These are phyloP conservation scores for Polypedilum vanderplanki DNA, from an alignment of 1,140 invertebrate species.

Conservation along the genomic window DNA sequence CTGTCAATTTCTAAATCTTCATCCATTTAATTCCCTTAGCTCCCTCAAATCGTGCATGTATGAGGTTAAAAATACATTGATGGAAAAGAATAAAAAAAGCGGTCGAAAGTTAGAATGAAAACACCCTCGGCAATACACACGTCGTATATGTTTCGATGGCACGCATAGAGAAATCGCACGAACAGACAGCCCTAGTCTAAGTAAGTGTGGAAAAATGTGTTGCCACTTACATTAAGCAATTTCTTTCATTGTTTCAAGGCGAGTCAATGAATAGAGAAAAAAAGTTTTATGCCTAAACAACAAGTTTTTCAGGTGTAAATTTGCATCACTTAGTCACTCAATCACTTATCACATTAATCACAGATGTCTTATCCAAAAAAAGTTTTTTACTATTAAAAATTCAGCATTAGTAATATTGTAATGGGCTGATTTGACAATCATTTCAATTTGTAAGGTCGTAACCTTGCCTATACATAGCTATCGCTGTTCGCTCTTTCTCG, in stretches of 20 bases:
- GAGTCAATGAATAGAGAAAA: not conserved
- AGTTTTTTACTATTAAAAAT: too few species aligned
- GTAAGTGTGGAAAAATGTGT: slow-evolving; percentile 11
- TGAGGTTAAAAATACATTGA: too few species aligned
- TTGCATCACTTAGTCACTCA: not conserved
- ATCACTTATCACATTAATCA: not conserved
- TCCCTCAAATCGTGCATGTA: too few species aligned
- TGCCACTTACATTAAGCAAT: not conserved
- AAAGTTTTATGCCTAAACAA: not conserved
- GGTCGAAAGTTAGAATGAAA: too few species aligned
- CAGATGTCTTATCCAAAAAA: too few species aligned
- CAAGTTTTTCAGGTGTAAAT: not conserved
- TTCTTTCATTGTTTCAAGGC: not conserved
- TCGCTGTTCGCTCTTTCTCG: not conserved
- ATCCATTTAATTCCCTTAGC: too few species aligned
- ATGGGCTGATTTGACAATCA: not conserved
- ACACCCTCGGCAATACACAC: not conserved
- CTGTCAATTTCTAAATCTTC: too few species aligned
- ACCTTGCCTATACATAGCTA: not conserved
- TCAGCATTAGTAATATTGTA: not conserved
- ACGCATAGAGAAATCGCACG: not conserved
- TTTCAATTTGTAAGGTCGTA: not conserved
- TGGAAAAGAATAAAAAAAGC: too few species aligned
- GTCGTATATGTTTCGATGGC: not conserved
- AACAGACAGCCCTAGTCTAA: not conserved